Evolutionary conservation across 2,113 vertebrate genomes (phyloP).

Genomic region (Neogale vison): DNA sequence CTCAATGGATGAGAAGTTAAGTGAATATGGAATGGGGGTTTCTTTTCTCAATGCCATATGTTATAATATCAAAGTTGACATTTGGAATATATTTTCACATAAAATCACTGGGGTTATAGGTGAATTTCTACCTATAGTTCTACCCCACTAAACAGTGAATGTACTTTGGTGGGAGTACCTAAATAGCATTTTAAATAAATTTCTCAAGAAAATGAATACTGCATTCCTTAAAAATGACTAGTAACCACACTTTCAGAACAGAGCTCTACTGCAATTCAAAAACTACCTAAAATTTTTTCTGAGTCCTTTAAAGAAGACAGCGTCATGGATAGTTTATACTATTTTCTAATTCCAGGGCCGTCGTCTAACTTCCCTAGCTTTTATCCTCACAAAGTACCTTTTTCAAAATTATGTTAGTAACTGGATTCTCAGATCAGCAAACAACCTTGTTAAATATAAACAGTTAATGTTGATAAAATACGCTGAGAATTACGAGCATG

Average conservation of each 20-base stretch:
- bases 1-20: neutral
- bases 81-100: neutral
- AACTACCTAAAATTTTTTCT: neutral
- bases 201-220: neutral
- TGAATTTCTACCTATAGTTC: neutral
- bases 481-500: neutral
- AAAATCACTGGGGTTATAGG: neutral
- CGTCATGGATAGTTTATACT: neutral
- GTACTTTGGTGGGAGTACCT: neutral
- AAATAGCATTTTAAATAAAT: slow-evolving; percentile 6
- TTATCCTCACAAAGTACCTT: neutral
- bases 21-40: neutral
- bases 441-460: neutral
- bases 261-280: neutral
- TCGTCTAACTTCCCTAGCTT: neutral
- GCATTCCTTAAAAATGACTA: neutral
- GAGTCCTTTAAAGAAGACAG: neutral
- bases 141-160: neutral
- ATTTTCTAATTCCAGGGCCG: neutral
- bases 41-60: neutral
- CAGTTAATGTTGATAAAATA: slow-evolving; percentile 30
- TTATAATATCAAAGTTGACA: neutral
- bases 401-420: neutral
- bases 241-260: neutral
- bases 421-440: neutral